phyloP scores from a whole-genome alignment of 2,113 vertebrate species.

The Spheniscus mendiculus region DNA sequence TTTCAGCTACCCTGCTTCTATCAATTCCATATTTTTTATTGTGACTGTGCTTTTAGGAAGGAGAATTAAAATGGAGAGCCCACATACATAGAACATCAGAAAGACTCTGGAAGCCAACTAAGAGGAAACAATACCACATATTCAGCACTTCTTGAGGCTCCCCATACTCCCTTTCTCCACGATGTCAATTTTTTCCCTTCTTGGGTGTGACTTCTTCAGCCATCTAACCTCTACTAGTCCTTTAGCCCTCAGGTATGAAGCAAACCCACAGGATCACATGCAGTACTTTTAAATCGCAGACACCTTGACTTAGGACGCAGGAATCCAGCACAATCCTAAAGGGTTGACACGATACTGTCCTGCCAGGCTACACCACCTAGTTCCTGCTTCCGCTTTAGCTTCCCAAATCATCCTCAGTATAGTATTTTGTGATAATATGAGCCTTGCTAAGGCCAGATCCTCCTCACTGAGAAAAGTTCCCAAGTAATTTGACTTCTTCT shows the following conservation, averaged over 20 bases:
- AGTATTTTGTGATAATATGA: background rate
- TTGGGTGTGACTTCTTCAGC: background rate
- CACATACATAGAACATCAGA: background rate
- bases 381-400: background rate
- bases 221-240: background rate
- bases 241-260: background rate
- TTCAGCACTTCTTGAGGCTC: background rate
- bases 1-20: background rate
- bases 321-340: background rate
- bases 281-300: background rate
- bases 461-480: background rate
- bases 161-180: background rate
- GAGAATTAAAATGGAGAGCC: background rate
- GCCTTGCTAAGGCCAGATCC: background rate
- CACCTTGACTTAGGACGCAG: background rate
- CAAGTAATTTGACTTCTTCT: background rate
- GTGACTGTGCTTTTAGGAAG: background rate
- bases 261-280: background rate
- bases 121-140: background rate
- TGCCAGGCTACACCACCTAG: background rate
- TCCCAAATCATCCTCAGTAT: background rate
- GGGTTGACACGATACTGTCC: rapidly evolving
- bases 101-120: background rate
- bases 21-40: background rate
- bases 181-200: background rate